Percentiles rank a stretch among this genome's conserved stretches.
phyloP scores from a whole-genome alignment of 2,113 vertebrate genomes.

The Jacana jacana region DNA sequence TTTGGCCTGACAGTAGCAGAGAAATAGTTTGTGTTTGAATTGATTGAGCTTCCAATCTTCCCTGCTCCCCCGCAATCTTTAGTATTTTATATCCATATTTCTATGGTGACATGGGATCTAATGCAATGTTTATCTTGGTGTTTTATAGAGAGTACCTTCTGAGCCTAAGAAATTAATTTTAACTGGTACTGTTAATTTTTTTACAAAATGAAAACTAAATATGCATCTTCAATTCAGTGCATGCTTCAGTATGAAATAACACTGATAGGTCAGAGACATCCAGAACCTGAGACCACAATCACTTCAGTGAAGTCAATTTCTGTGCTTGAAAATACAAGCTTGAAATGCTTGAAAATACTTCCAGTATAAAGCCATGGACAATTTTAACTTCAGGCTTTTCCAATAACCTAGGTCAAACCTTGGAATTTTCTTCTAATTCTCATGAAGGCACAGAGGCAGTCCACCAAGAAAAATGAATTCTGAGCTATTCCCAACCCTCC shows the following conservation, averaged over 20 bases:
- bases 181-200: neutral
- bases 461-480: neutral
- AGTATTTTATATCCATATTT: neutral
- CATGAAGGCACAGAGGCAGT: neutral
- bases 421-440: neutral
- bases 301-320: neutral
- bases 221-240: neutral
- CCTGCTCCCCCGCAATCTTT: neutral
- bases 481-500: neutral
- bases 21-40: neutral
- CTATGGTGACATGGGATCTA: neutral
- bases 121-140: neutral
- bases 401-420: neutral
- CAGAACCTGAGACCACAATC: neutral
- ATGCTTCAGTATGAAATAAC: neutral
- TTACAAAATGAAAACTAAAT: neutral
- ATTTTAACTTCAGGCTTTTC: neutral
- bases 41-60: neutral
- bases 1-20: neutral
- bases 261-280: neutral
- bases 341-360: neutral
- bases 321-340: neutral
- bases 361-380: fast-evolving
- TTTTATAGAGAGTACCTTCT: neutral
- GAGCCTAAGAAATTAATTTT: neutral